Evolutionary conservation across 2,113 vertebrate species (phyloP).

Genomic region (Melanerpes formicivorus): DNA sequence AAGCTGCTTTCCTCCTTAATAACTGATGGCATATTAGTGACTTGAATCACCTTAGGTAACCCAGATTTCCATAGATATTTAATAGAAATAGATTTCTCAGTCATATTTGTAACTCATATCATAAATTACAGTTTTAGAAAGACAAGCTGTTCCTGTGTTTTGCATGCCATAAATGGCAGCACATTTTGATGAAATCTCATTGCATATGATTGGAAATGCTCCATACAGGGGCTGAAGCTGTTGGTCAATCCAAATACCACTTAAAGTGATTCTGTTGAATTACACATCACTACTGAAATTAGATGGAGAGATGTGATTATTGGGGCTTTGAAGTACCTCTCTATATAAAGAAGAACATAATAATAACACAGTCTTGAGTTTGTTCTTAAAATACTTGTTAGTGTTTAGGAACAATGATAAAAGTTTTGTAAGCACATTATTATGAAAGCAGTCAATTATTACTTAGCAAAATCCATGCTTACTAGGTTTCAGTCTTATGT

Average conservation of each 20-base stretch:
- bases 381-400: not conserved
- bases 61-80: not conserved
- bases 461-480: not conserved
- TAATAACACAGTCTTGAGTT: not conserved
- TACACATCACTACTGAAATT: not conserved
- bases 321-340: not conserved
- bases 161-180: not conserved
- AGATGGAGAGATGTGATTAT: not conserved
- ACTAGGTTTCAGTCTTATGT: not conserved
- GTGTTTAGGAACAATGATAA: not conserved
- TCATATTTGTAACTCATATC: not conserved
- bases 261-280: not conserved
- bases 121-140: not conserved
- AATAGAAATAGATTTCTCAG: not conserved
- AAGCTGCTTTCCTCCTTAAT: not conserved
- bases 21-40: not conserved
- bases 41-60: not conserved
- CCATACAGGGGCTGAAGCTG: not conserved
- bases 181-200: not conserved
- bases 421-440: not conserved
- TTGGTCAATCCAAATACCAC: not conserved
- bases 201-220: not conserved
- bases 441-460: not conserved
- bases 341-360: not conserved
- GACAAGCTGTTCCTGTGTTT: not conserved